Base-by-base conservation (phyloP, 2,888 invertebrate genomes). In the Tanytarsus gracilentus region DNA sequence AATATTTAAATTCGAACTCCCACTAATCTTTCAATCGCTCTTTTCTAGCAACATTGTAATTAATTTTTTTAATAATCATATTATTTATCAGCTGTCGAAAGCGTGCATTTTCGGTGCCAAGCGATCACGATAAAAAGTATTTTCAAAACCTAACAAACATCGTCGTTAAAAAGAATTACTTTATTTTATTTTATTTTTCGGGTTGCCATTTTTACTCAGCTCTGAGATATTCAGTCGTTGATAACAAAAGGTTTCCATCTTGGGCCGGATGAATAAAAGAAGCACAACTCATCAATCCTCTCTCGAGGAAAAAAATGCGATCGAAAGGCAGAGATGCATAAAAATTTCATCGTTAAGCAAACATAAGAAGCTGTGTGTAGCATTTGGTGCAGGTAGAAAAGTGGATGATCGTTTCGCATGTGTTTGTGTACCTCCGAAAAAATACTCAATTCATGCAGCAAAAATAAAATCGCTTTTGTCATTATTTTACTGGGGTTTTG, bases 341-440 rank as follows among this genome's bases (percentile, higher is more conserved):
- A 56, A 56, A 56, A 25, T 56, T 40, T 8, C 55, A 40, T 56
- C 40, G 39, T 16, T 25, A 53, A 53, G 53, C 40, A 39, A 40
- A 51, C 16, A 39, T 5, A 51, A 51, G 16, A 23, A 51, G 25
- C 23, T 16, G 16, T 29, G 48, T 25, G 25, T 7, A 29, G 30
- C 29, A 58, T 29, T 29, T 39, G 39, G 9, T 44, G 44, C 58
- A 58, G 58, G 58, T 58, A 58, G 40, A 58, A 58, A 58, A 30
- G 25, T 58, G 58, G 44, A 40, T 58, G 30, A 27, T 40, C 26
- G 33, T 52, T 39, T 40, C 21, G 21, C 18, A 23, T 11, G 44
- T 44, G 44, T 44, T 8, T 18, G 44, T 44, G n/a, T 11, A 44
- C 44, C 36, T 14, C 36, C n/a, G n/a, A 36, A 36, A 36, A 36